Base-by-base conservation (phyloP, 2,797 vertebrate genomes). In the Enteromius argenteus region DNA sequence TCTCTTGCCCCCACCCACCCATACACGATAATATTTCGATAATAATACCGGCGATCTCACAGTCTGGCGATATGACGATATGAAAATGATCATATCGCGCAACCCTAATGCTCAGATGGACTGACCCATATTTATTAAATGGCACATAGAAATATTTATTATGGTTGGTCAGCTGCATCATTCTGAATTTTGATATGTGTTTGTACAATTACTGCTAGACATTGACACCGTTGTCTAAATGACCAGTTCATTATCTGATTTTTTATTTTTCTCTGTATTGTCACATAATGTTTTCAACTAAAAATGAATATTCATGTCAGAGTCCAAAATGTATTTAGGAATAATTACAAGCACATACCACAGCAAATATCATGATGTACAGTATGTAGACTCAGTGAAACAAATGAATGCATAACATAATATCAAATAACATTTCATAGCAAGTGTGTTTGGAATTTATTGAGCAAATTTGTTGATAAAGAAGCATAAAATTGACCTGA, bases 381-480 rank as follows among this genome's bases (percentile, higher is more conserved):
- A 62, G 13, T 30, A 58, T 23, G 13, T 39, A 58, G 11, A 58
- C 32, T 21, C 21, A 58, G 14, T 39, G 17, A 17, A 60, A 42
- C 35, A 58, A 35, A 32, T 3, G 37, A 75, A 56, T n/a, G 37
- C 56, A 75, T 75, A 75, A 14, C 23, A 74, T 11, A 73, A 51
- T 74, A n/a, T 75, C 73, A 23, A 78, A 62, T 44, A 30, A 62
- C 23, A 17, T 78, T 53, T 53, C 46, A n/a, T 21, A n/a, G 17
- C 46, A n/a, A 74, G n/a, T 30, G n/a, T 44, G 1, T 30, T 17
- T 78, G 7, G 37, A 78, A 78, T 62, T 4, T 46, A 60, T 1
- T 14, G 17, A 46, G 58, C 9, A 21, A 30, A 46, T 60, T 21
- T 64, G 32, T 23, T 23, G 32, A 53, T 17, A 39, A 39, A 58